Base-by-base conservation (phyloP, 2,888 invertebrate genomes). In the Buathra laborator region DNA sequence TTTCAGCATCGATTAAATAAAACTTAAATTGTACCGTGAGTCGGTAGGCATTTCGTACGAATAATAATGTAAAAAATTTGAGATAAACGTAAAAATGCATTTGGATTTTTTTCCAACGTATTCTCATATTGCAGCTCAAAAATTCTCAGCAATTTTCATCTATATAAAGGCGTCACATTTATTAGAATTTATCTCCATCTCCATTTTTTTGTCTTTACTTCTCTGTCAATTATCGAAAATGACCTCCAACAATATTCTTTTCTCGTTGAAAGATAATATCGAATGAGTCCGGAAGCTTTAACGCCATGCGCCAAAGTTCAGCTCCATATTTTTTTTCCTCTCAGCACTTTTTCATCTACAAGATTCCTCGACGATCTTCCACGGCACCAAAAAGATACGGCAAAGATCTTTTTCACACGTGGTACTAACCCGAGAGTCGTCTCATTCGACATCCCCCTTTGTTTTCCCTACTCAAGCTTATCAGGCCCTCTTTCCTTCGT, bases 401-500 rank as follows among this genome's bases (percentile, higher is more conserved):
- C 64, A n/a, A 43, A 37, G 9, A 43, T 66, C 16, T 53, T 51
- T 68, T 51, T 81, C 81, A 19, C 43, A 51, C 62, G 64, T 78
- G 24, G 24, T 24, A 29, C 72, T 79, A 51, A 48, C 19, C 9
- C 19, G 19, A n/a, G 56, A 16, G n/a, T 68, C 46, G 64, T 79
- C 66, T 51, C 59, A 10, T 43, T 64, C 37, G 29, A 29, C 64
- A 44, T 48, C 67, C 62, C 14, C 29, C 53, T 53, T 29, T 56
- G 48, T 44, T 68, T 32, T 19, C 68, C 68, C 51, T n/a, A 78
- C 51, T 62, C 53, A 24, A 59, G 32, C 74, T 79, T 71, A 75
- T 83, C 83, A 80, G 62, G 56, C 56, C 24, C 71, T 56, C 74
- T 44, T 83, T 37, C 48, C 64, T 51, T 56, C 24, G 70, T 48